These are phyloP conservation scores for Hippocampus comes DNA, from an alignment of 2,113 vertebrate genomes.

Conservation along the genomic window DNA sequence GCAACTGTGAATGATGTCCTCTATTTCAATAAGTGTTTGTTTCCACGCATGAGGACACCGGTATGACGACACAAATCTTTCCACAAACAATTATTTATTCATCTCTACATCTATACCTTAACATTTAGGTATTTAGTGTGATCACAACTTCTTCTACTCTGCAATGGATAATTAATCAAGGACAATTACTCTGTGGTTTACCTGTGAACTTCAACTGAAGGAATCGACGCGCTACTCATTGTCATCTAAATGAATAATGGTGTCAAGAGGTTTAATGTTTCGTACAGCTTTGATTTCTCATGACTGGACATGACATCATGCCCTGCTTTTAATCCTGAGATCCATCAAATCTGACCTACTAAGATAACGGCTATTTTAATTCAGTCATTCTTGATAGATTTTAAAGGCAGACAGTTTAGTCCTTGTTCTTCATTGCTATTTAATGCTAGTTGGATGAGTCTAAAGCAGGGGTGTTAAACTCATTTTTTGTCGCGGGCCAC, in stretches of 20 bases:
- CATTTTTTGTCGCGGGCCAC: no score
- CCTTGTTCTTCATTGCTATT: conserved; percentile 22
- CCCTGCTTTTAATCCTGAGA: conserved; percentile 16
- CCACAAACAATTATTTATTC: conserved; percentile 6
- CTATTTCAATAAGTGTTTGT: conserved; percentile 61
- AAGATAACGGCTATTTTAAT: not conserved
- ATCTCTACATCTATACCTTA: conserved; percentile 16
- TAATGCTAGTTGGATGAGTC: not conserved
- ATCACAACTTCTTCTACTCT: conserved; percentile 4
- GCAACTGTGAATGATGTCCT: conserved; percentile 66
- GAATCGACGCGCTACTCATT: conserved; percentile 41
- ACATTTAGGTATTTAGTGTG: conserved; percentile 4
- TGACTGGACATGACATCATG: conserved; percentile 41
- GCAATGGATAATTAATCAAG: conserved; percentile 41
- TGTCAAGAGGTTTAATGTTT: conserved; percentile 26
- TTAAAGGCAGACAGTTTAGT: not conserved
- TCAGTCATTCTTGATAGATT: not conserved
- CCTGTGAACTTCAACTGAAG: conserved; percentile 41
- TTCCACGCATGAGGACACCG: conserved; percentile 44
- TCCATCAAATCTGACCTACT: conserved; percentile 12
- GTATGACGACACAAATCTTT: conserved; percentile 22
- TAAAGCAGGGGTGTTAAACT: not conserved
- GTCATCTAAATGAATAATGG: conserved; percentile 38
- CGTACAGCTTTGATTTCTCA: conserved; percentile 41
- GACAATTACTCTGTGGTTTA: conserved; percentile 44